phyloP scores from a whole-genome alignment of 2,113 vertebrate genomes.

The Mesoclemmys tuberculata region DNA sequence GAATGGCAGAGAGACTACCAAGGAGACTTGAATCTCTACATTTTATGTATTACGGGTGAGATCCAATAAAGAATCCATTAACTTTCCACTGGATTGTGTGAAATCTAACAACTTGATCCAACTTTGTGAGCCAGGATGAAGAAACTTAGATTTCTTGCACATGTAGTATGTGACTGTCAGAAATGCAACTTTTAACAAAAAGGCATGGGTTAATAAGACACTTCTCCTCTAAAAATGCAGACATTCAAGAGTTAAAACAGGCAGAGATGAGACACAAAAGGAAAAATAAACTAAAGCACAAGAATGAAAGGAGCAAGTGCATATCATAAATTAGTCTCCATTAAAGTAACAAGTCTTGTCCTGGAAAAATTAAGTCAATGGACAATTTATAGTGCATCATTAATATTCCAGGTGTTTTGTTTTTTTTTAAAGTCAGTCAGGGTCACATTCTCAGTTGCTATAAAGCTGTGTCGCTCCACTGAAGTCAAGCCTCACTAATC shows the following conservation, averaged over 20 bases:
- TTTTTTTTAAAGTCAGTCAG: neutral
- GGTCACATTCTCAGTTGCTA: neutral
- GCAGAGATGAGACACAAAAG: neutral
- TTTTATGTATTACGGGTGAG: neutral
- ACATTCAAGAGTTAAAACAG: constrained; percentile 1
- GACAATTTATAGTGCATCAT: neutral
- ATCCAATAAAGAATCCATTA: neutral
- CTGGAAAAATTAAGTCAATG: constrained; percentile 1
- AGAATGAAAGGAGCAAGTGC: constrained; percentile 48
- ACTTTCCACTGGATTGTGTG: neutral
- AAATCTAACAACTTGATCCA: neutral
- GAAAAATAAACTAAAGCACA: constrained; percentile 37
- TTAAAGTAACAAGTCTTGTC: neutral
- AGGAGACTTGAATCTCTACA: neutral
- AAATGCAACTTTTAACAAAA: neutral
- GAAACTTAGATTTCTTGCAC: neutral
- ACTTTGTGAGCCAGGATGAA: neutral
- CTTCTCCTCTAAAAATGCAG: neutral
- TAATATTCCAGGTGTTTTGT: neutral
- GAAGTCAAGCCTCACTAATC: neutral
- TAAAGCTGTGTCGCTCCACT: neutral
- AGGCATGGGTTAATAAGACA: neutral
- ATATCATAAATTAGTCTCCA: constrained; percentile 8
- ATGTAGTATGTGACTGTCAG: neutral
- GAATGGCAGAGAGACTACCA: neutral